Evolutionary conservation across 2,113 vertebrate species (phyloP), one percentile per base, ranked within the genome.

Genomic region (Sceloporus tristichus): DNA sequence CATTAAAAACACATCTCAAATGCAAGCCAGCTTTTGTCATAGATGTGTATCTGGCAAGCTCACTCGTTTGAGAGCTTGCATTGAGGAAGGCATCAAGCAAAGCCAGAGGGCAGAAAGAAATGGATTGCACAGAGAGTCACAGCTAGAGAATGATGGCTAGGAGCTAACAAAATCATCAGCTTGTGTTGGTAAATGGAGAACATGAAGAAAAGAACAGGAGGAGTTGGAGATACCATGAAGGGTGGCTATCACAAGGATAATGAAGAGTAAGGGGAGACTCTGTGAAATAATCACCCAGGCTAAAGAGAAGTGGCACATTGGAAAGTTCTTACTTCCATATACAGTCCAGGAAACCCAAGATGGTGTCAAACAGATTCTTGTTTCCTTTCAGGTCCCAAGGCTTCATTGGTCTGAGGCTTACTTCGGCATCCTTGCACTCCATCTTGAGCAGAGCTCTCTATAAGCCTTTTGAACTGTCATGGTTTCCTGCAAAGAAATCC

Each of bases 21-120:
- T 89, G 40, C 56, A 68, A 62, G 71, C 73, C 79, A 56, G 91
- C 85, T 91, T 91, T 85, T 91, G 48, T 74, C 75, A 93, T 85
- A 68, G 66, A 88, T 86, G 0, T 48, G 65, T 82, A 13, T 87
- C 14, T 85, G 87, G 88, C 84, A 3, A 29, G 3, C 4, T 0
- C 29, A 85, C 79, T 82, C 91, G 38, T 86, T 90, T 62, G 65
- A 75, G 21, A 90, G 38, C 25, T 91, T 84, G 79, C 66, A 85
- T 77, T n/a, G 76, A 84, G 82, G 70, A 85, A 79, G 80, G 85
- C 2, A 82, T 21, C 29, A 78, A 48, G 66, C 19, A 73, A 54
- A 74, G 83, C 66, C 16, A 92, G 38, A 10, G 34, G 89, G 38
- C 59, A 90, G 62, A 34, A 90, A 74, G 65, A 66, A 84, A 59